A percentile compares a stretch with the other conserved stretches of the same genome.
phyloP scores from a whole-genome alignment of 2,797 vertebrate species.

The Phataginus tetradactyla region DNA sequence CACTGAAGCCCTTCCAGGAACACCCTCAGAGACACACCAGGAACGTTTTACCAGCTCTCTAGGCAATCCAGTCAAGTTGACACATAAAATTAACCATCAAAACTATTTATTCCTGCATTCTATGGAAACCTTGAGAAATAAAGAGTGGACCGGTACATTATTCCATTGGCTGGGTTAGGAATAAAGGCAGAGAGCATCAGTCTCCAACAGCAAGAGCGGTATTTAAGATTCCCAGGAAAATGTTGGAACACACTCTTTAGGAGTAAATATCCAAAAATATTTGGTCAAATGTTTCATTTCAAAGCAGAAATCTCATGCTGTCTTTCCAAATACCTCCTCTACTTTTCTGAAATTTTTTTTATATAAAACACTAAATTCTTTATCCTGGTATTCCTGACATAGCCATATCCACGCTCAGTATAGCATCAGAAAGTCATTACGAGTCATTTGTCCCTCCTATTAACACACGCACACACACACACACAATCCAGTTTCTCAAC shows the following conservation, averaged over 20 bases:
- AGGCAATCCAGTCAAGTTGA: background rate
- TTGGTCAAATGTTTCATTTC: background rate
- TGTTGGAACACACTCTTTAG: background rate
- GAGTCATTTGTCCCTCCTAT: background rate
- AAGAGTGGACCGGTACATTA: background rate
- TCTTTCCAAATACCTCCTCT: background rate
- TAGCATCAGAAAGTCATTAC: background rate
- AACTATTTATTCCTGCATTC: background rate
- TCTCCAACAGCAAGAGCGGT: background rate
- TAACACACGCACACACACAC: rapidly evolving
- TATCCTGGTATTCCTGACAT: background rate
- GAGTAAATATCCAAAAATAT: background rate
- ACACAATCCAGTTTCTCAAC: background rate
- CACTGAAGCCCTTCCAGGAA: background rate
- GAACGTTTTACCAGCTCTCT: background rate
- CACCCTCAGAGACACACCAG: background rate
- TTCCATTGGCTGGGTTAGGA: background rate
- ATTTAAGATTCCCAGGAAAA: background rate
- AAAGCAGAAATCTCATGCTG: background rate
- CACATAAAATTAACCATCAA: background rate
- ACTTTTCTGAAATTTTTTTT: background rate
- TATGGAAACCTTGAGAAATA: background rate
- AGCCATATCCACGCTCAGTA: background rate
- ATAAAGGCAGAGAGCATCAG: background rate
- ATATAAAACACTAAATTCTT: background rate